Evolutionary conservation across 1,140 invertebrate genomes (phyloP).

Genomic region (Limonius californicus): DNA sequence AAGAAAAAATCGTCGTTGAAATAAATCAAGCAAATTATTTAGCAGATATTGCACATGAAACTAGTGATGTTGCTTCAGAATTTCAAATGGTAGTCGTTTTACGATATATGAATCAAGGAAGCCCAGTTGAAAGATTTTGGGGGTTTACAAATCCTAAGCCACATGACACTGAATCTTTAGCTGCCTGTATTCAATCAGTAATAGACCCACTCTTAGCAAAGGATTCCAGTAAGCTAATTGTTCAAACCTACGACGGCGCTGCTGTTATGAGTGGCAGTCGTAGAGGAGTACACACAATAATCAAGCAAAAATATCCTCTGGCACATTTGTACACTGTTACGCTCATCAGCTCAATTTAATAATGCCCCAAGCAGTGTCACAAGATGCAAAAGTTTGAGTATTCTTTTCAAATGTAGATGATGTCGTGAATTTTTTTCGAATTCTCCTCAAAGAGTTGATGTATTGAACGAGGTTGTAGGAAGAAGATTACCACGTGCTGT

Average conservation of each 20-base stretch:
- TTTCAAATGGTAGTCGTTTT: too few species aligned
- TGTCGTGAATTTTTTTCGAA: slow-evolving; percentile 21
- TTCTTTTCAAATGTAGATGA: slow-evolving; percentile 24
- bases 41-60: slow-evolving; percentile 40
- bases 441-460: slow-evolving; percentile 7
- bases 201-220: slow-evolving; percentile 35
- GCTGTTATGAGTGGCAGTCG: slow-evolving; percentile 25
- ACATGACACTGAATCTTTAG: slow-evolving; percentile 22
- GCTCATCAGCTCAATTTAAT: slow-evolving; percentile 34
- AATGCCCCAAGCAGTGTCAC: slow-evolving; percentile 4
- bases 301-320: slow-evolving; percentile 36
- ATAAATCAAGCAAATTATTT: slow-evolving; percentile 36
- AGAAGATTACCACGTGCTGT: too few species aligned
- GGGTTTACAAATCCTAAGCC: slow-evolving; percentile 29
- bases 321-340: slow-evolving; percentile 32
- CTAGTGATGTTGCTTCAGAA: too few species aligned
- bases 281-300: slow-evolving; percentile 20
- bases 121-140: slow-evolving; percentile 37
- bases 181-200: too few species aligned
- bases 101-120: too few species aligned
- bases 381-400: slow-evolving; percentile 15
- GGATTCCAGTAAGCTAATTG: slow-evolving; percentile 29
- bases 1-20: slow-evolving; percentile 37
- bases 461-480: too few species aligned
- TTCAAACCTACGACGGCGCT: too few species aligned